Base-by-base conservation (phyloP, 2,113 vertebrate species). In the Scopus umbretta region DNA sequence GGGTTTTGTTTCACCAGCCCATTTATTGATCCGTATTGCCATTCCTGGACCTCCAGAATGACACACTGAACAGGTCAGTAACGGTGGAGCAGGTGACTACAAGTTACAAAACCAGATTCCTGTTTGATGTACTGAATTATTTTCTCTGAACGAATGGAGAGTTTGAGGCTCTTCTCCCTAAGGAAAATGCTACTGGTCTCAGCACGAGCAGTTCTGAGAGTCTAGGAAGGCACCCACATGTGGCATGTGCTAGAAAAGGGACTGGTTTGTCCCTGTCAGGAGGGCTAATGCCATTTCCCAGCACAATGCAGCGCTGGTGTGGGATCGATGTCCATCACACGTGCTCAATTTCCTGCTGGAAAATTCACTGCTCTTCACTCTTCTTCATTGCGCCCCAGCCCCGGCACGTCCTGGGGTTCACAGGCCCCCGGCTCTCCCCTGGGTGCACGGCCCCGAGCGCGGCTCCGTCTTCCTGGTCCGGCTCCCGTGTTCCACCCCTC, bases 41-140 rank as follows among this genome's bases (percentile, higher is more conserved):
- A 6, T 92, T 96, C 21, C 91, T 97, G 40, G 94, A 96, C 71
- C 91, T 96, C 15, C 95, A 97, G 78, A 96, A 96, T n/a, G 29
- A 34, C 11, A 91, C 95, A 7, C 4, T 78, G 52, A 65, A 36
- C 53, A 95, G 88, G 98, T 97, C 67, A 86, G 93, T 92, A 55
- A n/a, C 4, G 7, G 12, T 56, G 65, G 59, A 74, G n/a, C 38
- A 20, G 27, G 40, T 40, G 38, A 76, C 62, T 23, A 32, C 18
- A 25, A 38, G 29, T n/a, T 55, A 30, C 36, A 83, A 16, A 65
- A 72, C 1, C 45, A 72, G 55, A 27, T 25, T 25, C 3, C 10
- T 3, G 63, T 80, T 32, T 23, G 25, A 63, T 10, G 21, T 18
- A 23, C 2, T 10, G 29, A 61, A 52, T 83, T 72, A 18, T 79